Percentiles rank a stretch among this genome's conserved stretches.
Evolutionary conservation across 37 sponge, comb jelly and placozoan genomes (phyloP).

Genomic region (Bolinopsis microptera): DNA sequence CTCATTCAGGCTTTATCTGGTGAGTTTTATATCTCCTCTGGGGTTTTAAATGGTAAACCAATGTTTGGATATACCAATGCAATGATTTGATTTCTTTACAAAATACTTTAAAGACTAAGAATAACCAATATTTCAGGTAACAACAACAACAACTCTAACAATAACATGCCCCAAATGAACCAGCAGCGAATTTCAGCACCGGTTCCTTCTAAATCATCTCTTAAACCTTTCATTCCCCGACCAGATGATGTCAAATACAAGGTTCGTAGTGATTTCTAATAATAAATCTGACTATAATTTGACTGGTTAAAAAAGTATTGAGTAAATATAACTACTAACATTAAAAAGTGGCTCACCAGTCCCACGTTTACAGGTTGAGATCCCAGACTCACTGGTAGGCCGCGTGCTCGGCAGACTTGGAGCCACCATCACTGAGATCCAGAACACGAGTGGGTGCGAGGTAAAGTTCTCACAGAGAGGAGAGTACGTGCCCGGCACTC

Average conservation of each 20-base stretch:
- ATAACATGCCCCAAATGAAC: neutral
- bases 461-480: conserved; percentile 53
- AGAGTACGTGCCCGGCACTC: conserved; percentile 47
- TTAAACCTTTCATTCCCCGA: conserved; percentile 4
- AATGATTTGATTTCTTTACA: too few relatives aligned
- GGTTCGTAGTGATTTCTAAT: too few relatives aligned
- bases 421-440: conserved; percentile 37
- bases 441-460: conserved; percentile 38
- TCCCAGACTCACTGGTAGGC: conserved; percentile 31
- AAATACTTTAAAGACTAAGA: too few relatives aligned
- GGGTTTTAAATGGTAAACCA: neutral
- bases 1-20: conserved; percentile 1
- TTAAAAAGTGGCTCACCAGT: too few relatives aligned
- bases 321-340: too few relatives aligned
- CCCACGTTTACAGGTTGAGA: neutral
- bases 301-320: too few relatives aligned
- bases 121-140: too few relatives aligned
- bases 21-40: neutral
- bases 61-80: too few relatives aligned
- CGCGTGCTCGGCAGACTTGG: conserved; percentile 1
- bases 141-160: neutral
- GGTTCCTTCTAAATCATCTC: neutral
- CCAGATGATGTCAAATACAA: conserved; percentile 49
- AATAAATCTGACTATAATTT: neutral
- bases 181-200: conserved; percentile 2